Conservation (phyloP, 2,113 vertebrate species). For the Eira barbara region DNA sequence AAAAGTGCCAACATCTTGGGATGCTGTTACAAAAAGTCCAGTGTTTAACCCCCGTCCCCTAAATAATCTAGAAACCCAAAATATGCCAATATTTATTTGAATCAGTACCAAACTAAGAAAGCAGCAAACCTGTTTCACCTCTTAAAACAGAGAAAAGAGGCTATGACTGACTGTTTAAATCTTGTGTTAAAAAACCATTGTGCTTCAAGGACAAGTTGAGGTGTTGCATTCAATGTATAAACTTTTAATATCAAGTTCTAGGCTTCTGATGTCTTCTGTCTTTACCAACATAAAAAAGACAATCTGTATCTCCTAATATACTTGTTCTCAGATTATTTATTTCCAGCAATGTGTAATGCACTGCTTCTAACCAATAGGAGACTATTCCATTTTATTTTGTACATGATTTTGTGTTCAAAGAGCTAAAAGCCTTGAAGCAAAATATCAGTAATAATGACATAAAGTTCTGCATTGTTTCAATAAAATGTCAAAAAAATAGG, state of each 20-base stretch:
- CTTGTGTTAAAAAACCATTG: constrained; percentile 75
- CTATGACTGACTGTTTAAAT: constrained; percentile 74
- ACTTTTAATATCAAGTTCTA: constrained; percentile 71
- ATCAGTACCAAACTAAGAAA: constrained; percentile 60
- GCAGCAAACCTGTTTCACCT: constrained; percentile 71
- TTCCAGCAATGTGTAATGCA: constrained; percentile 6
- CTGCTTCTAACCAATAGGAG: background rate
- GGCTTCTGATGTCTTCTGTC: constrained; percentile 72
- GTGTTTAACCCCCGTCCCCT: background rate
- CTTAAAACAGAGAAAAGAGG: constrained; percentile 73
- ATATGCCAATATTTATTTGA: background rate
- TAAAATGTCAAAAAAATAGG: background rate
- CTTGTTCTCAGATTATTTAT: constrained; percentile 62
- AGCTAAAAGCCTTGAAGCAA: background rate
- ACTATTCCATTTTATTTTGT: background rate
- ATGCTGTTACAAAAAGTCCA: constrained; percentile 9
- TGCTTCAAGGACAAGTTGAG: constrained; percentile 63
- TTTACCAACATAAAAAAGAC: constrained; percentile 74
- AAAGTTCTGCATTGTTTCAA: background rate
- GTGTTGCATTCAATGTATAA: constrained; percentile 65
- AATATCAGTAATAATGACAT: background rate
- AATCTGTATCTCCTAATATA: constrained; percentile 59
- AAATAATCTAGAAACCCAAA: constrained; percentile 6
- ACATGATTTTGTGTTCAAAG: background rate
- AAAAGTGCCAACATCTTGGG: background rate